phyloP scores from a whole-genome alignment of 2,797 vertebrate genomes.

The Pagetopsis macropterus region DNA sequence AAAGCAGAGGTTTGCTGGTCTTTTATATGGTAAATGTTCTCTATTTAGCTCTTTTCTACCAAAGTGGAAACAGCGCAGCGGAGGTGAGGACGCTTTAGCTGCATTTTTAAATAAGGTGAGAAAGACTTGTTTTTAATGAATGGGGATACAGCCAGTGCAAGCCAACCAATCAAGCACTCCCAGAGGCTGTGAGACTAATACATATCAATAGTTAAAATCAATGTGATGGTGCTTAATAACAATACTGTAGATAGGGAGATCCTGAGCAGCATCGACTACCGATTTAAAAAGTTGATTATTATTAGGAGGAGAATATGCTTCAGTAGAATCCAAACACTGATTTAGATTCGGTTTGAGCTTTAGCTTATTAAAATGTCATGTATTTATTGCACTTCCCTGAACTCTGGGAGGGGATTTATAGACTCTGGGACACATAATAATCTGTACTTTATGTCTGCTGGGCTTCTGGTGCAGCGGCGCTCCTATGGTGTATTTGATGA shows the following conservation, averaged over 20 bases:
- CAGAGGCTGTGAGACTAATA: neutral
- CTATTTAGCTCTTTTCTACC: too few relatives aligned
- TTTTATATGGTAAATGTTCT: neutral
- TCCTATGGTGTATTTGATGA: neutral
- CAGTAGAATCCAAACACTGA: constrained; percentile 1
- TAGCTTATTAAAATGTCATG: constrained; percentile 4
- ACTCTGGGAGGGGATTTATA: neutral
- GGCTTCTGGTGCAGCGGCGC: constrained; percentile 11
- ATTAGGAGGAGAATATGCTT: neutral
- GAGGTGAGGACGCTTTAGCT: neutral
- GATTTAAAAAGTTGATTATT: neutral
- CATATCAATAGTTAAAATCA: neutral
- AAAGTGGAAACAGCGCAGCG: too few relatives aligned
- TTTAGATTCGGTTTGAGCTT: neutral
- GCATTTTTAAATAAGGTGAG: neutral
- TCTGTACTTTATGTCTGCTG: constrained; percentile 31
- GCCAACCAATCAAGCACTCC: neutral
- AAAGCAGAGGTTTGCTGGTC: neutral
- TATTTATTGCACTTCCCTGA: neutral
- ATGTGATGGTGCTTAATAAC: neutral
- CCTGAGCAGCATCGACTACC: neutral
- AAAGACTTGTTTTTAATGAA: neutral
- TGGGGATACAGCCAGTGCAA: neutral
- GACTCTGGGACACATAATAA: neutral
- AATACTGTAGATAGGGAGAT: neutral